Evolutionary conservation across 2,888 invertebrate genomes (phyloP).

Genomic region (Sesia bembeciformis): DNA sequence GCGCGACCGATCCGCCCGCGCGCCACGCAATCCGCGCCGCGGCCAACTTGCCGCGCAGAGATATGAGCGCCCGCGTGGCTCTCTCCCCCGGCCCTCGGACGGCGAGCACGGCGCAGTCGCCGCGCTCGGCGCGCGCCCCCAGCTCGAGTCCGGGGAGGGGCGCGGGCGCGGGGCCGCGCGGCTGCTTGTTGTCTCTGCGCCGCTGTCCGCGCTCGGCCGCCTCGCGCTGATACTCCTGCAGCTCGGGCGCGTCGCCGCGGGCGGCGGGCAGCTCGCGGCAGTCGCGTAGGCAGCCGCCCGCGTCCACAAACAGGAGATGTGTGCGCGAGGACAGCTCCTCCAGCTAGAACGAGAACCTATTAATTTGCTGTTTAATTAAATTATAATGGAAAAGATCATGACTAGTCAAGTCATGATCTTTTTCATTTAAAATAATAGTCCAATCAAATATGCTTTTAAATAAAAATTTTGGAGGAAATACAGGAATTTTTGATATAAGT

Average conservation of each 20-base stretch:
- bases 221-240: conserved; percentile 83
- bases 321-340: conserved; percentile 76
- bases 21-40: conserved; percentile 24
- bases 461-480: too few species aligned
- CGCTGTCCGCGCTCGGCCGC: conserved; percentile 30
- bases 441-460: too few species aligned
- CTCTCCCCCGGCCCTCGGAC: conserved; percentile 6
- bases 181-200: conserved; percentile 26
- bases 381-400: too few species aligned
- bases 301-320: conserved; percentile 83
- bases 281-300: conserved; percentile 84
- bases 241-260: conserved; percentile 81
- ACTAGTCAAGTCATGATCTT: too few species aligned
- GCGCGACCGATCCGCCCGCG: conserved; percentile 8
- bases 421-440: too few species aligned
- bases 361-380: background rate
- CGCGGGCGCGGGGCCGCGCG: conserved; percentile 73
- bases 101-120: conserved; percentile 6
- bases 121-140: conserved; percentile 11
- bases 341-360: conserved; percentile 11
- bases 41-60: conserved; percentile 20
- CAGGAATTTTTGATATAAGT: too few species aligned
- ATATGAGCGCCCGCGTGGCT: conserved; percentile 22
- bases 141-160: conserved; percentile 27
- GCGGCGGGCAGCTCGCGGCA: conserved; percentile 82